phyloP scores from a whole-genome alignment of 2,888 invertebrate species.

The Tipula confusa region DNA sequence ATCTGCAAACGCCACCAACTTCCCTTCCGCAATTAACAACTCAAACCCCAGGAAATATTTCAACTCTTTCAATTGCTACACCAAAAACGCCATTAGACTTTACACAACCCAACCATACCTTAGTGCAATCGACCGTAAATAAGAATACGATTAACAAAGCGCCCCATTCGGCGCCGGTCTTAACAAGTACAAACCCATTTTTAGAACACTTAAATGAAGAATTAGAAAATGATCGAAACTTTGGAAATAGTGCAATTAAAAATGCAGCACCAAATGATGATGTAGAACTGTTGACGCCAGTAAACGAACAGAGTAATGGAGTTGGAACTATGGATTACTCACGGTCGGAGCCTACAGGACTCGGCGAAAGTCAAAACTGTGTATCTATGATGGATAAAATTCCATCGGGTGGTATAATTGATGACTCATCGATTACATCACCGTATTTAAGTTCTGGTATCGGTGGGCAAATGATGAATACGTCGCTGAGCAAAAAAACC shows the following conservation, averaged over 20 bases:
- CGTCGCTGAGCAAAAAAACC: conserved; percentile 30
- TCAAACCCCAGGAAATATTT: not conserved
- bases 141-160: not conserved
- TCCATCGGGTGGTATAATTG: conserved; percentile 12
- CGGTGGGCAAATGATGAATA: conserved; percentile 30
- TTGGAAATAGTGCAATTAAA: conserved; percentile 33
- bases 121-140: not conserved
- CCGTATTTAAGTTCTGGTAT: not conserved
- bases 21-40: not conserved
- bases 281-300: conserved; percentile 38
- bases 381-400: not conserved
- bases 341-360: conserved; percentile 25
- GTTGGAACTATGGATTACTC: conserved; percentile 33
- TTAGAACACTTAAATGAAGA: conserved; percentile 33
- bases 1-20: not conserved
- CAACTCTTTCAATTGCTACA: not conserved
- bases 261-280: conserved; percentile 30
- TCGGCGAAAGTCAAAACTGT: not conserved
- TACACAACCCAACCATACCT: not conserved
- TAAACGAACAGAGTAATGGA: conserved; percentile 36
- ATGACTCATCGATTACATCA: conserved; percentile 28
- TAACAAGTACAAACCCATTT: conserved; percentile 33
- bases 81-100: conserved; percentile 8
- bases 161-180: not conserved
- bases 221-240: conserved; percentile 36